Evolutionary conservation across 2,797 vertebrate species (phyloP).

Genomic region (Catostomus latipinnis): DNA sequence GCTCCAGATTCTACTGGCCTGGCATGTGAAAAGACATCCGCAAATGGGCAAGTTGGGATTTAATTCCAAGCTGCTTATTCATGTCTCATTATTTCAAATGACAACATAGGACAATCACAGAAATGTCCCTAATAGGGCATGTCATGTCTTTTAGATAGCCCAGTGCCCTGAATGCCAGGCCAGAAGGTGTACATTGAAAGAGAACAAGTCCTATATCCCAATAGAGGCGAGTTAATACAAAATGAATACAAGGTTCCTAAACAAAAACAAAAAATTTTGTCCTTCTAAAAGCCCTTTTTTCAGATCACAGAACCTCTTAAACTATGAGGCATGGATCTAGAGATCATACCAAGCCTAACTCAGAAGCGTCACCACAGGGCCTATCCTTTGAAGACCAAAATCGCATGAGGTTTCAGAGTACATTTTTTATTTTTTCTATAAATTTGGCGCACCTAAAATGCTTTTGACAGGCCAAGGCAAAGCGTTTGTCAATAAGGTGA

Average conservation of each 20-base stretch:
- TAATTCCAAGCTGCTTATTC: neutral
- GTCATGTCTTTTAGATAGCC: neutral
- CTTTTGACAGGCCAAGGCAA: slow-evolving; percentile 21
- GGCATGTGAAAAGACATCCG: neutral
- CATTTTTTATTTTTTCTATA: neutral
- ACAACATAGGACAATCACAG: neutral
- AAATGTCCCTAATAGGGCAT: neutral
- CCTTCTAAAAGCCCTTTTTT: too few species aligned
- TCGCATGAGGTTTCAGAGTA: neutral
- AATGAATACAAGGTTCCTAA: too few species aligned
- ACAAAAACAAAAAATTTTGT: too few species aligned
- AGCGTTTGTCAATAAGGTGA: slow-evolving; percentile 20
- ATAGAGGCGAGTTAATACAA: too few species aligned
- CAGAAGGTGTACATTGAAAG: neutral
- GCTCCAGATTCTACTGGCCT: neutral
- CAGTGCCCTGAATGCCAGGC: neutral
- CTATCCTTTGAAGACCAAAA: slow-evolving; percentile 12
- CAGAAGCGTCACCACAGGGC: slow-evolving; percentile 6
- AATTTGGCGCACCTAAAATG: neutral
- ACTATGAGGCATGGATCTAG: slow-evolving; percentile 8
- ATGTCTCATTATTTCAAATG: neutral
- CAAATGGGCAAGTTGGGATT: neutral
- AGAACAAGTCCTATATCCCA: neutral
- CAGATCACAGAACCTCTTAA: slow-evolving; percentile 11
- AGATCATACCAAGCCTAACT: neutral